phyloP scores from a whole-genome alignment of 1,140 invertebrate genomes.

The Drosophila ambigua region DNA sequence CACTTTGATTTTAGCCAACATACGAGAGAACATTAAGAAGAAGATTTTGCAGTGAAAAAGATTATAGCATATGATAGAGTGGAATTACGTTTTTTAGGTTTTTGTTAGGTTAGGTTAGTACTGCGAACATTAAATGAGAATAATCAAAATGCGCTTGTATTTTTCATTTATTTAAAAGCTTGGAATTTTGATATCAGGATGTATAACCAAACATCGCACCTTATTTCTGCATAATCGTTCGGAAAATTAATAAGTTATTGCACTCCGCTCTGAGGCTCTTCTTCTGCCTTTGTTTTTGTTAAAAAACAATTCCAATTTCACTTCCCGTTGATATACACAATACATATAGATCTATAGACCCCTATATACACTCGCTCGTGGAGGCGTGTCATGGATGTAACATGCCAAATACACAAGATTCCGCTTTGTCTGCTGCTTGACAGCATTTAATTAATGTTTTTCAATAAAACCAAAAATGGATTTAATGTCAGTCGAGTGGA shows the following conservation, averaged over 20 bases:
- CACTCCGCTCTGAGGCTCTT: not conserved
- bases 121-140: no score
- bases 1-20: no score
- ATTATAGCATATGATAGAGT: no score
- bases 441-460: conserved; percentile 50
- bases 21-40: no score
- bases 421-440: conserved; percentile 30
- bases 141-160: no score
- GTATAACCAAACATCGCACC: no score
- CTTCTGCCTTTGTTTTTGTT: conserved; percentile 17
- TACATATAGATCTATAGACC: conserved; percentile 19
- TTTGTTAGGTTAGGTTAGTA: no score
- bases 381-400: conserved; percentile 29
- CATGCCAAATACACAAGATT: conserved; percentile 8
- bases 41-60: no score
- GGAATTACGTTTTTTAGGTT: no score
- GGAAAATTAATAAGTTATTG: conserved; percentile 26
- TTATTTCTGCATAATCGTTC: not conserved
- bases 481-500: not conserved
- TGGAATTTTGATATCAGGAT: no score
- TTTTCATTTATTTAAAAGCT: no score
- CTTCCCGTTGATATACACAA: conserved; percentile 32
- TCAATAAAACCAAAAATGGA: conserved; percentile 37
- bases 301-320: conserved; percentile 21
- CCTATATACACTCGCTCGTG: not conserved